phyloP scores from a whole-genome alignment of 2,888 invertebrate species.

The Platerodrilus igneus region DNA sequence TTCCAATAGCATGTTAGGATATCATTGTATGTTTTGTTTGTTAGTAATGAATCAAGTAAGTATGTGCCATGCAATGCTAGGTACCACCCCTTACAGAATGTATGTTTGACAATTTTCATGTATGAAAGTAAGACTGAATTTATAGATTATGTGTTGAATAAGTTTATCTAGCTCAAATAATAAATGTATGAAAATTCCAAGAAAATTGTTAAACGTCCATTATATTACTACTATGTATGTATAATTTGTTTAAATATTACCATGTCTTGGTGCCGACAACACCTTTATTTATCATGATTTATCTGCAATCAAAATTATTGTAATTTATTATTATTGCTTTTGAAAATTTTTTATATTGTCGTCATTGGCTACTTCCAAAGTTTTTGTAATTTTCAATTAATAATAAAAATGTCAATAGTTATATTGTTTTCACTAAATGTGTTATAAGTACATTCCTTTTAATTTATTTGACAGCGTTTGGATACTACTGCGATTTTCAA shows the following conservation, averaged over 20 bases:
- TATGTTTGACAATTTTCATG: conserved; percentile 41
- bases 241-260: conserved; percentile 39
- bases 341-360: too few species aligned
- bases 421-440: too few species aligned
- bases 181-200: conserved; percentile 39
- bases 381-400: too few species aligned
- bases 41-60: conserved; percentile 37
- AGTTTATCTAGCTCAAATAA: conserved; percentile 36
- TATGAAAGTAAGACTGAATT: conserved; percentile 33
- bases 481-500: too few species aligned
- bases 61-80: conserved; percentile 45
- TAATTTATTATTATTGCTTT: too few species aligned
- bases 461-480: too few species aligned
- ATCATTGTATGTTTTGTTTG: conserved; percentile 41
- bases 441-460: too few species aligned
- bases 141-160: too few species aligned
- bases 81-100: conserved; percentile 37
- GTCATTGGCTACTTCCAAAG: too few species aligned
- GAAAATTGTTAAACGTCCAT: conserved; percentile 39
- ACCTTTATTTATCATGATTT: conserved; percentile 25
- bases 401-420: too few species aligned
- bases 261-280: conserved; percentile 44
- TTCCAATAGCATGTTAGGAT: too few species aligned
- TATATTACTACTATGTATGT: conserved; percentile 26
- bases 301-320: too few species aligned